Conservation (phyloP, 2,797 vertebrate genomes). For the Sternarchorhynchus goeldii region DNA sequence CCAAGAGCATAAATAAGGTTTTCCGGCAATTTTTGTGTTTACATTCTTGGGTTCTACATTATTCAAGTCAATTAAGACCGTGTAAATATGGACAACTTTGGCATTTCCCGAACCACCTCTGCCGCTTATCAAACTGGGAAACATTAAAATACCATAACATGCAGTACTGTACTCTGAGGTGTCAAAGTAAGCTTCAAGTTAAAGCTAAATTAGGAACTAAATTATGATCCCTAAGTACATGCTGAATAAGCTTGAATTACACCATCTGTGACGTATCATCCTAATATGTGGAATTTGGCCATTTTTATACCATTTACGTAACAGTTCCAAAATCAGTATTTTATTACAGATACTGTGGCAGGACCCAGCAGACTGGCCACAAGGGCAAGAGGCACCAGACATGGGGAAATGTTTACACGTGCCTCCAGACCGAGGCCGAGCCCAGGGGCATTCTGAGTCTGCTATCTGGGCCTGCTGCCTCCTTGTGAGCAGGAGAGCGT, state of each 20-base stretch:
- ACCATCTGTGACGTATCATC: conserved; percentile 16
- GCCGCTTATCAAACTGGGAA: conserved; percentile 18
- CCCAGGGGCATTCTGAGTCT: conserved; percentile 67
- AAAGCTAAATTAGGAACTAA: conserved; percentile 8
- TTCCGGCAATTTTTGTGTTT: conserved; percentile 53
- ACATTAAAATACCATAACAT: background rate
- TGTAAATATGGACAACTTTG: conserved; percentile 64
- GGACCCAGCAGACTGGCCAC: conserved; percentile 29
- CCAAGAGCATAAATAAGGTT: conserved; percentile 23
- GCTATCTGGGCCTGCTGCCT: conserved; percentile 69
- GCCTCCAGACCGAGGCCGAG: conserved; percentile 67
- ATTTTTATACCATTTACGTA: conserved; percentile 20
- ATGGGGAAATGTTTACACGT: conserved; percentile 68
- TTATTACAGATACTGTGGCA: conserved; percentile 10
- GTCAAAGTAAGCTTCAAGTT: conserved; percentile 1
- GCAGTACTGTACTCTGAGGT: background rate
- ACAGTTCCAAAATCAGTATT: conserved; percentile 21
- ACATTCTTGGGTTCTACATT: conserved; percentile 65
- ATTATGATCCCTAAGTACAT: background rate
- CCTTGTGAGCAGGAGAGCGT: conserved; percentile 47
- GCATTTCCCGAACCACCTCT: conserved; percentile 54
- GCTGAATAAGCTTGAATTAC: background rate
- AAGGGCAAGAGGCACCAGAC: conserved; percentile 34
- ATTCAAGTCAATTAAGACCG: conserved; percentile 58
- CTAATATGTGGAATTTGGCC: conserved; percentile 14